Conservation (phyloP, 2,888 invertebrate genomes). For the Melieria omissa region DNA sequence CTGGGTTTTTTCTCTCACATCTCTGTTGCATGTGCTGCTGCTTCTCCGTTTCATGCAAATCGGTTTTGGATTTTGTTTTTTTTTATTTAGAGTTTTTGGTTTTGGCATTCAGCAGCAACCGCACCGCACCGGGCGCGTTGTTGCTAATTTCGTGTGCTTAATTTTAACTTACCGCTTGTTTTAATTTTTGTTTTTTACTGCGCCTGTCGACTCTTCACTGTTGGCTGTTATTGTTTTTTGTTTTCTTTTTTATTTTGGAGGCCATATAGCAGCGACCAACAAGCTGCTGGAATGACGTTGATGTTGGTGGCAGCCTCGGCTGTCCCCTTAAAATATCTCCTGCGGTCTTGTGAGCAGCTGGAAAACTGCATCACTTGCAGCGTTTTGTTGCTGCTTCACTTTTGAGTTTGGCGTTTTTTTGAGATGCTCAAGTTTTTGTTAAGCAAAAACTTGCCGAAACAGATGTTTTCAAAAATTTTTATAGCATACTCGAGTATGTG, state of each 20-base stretch:
- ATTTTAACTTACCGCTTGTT: neutral
- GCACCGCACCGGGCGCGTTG: too few species aligned
- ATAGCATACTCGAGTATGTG: neutral
- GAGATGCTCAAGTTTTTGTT: neutral
- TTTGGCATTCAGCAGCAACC: too few species aligned
- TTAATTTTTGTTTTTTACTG: neutral
- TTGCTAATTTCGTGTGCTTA: neutral
- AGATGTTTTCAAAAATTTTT: constrained; percentile 30
- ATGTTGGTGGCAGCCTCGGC: constrained; percentile 38
- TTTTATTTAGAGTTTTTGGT: too few species aligned
- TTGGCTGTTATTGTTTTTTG: constrained; percentile 31
- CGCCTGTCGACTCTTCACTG: constrained; percentile 5
- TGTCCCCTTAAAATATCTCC: constrained; percentile 52
- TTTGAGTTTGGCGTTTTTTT: constrained; percentile 27
- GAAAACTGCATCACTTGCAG: constrained; percentile 36
- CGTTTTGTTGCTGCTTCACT: constrained; percentile 31
- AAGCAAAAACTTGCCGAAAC: constrained; percentile 19
- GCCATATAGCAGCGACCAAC: neutral
- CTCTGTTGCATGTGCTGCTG: neutral
- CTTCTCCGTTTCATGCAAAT: too few species aligned
- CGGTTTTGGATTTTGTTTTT: too few species aligned
- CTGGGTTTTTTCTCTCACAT: constrained; percentile 33
- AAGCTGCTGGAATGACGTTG: constrained; percentile 8
- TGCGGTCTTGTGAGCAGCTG: constrained; percentile 56
- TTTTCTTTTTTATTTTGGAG: constrained; percentile 20